A percentile compares a stretch with the other conserved stretches of the same genome.
These are phyloP conservation scores for Heliconius cydno DNA, from an alignment of 2,888 invertebrate species.

Conservation along the genomic window DNA sequence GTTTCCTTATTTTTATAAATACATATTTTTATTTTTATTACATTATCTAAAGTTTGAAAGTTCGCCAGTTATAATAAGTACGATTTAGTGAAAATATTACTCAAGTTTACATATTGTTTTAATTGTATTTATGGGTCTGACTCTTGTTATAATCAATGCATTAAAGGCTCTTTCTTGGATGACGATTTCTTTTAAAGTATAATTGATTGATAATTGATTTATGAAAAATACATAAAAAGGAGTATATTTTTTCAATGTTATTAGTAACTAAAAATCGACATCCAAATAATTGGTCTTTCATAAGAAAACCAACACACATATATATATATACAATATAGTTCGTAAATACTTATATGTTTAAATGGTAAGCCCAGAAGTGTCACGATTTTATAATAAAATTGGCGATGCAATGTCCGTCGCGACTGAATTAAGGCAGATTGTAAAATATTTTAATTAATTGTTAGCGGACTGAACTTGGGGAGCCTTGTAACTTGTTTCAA, in stretches of 20 bases:
- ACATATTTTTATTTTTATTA: neutral
- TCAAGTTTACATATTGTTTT: neutral
- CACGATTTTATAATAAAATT: slow-evolving; percentile 25
- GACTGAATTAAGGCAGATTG: slow-evolving; percentile 16
- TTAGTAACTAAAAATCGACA: neutral
- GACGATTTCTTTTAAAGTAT: neutral
- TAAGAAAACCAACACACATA: neutral
- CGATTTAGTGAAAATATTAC: neutral
- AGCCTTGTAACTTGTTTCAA: slow-evolving; percentile 71
- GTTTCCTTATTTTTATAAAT: neutral
- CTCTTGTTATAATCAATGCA: neutral
- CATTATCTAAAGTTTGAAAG: neutral
- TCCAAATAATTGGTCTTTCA: slow-evolving; percentile 7
- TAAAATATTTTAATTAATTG: slow-evolving; percentile 44
- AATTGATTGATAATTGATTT: neutral
- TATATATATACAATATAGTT: neutral
- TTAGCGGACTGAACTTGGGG: slow-evolving; percentile 63
- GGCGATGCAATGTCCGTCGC: slow-evolving; percentile 8
- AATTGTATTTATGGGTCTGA: neutral
- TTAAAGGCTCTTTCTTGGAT: neutral
- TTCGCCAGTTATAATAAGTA: neutral
- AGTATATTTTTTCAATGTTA: neutral
- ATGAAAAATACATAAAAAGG: neutral
- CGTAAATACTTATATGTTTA: slow-evolving; percentile 22
- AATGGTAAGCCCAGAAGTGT: slow-evolving; percentile 9